Base-by-base conservation (phyloP, 2,888 invertebrate species). In the Agonum fuliginosum region DNA sequence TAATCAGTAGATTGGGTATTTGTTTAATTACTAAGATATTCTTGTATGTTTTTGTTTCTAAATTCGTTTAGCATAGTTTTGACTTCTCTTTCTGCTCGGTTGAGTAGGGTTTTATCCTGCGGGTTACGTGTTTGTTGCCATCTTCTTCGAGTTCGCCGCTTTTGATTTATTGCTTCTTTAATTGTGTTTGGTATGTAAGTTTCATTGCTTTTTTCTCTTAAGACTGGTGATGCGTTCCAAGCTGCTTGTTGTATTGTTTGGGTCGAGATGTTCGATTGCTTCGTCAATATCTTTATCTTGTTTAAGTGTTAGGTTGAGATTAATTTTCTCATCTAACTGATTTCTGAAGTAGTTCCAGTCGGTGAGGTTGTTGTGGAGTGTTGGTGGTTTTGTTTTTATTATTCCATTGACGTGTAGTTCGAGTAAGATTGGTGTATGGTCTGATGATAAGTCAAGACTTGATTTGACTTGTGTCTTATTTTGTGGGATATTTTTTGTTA, bases 401-500 rank as follows among this genome's bases (percentile, higher is more conserved):
- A 27, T n/a, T 62, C 3, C 4, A 12, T 24, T 62, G 6, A 24
- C 8, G 5, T 22, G 4, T 8, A 62, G 4, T 8, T 19, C 24
- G 20, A 62, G 22, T 62, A 62, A n/a, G 3, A 67, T 14, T 14
- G 67, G 67, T 37, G 37, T 37, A 20, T 67, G 34, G 37, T 67
- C 67, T 12, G 67, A 67, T 17, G 79, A 79, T 12, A 82, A 46
- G 43, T 81, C 81, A 8, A 77, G 46, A 24, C 73, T 71, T 10
- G 75, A 51, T 67, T 78, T 62, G n/a, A 73, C 37, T 12, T 30
- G 19, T 10, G 67, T 51, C 27, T 78, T 76, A 12, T 73, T 78
- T 46, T 43, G 12, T 8, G 71, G 20, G 79, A n/a, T n/a, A n/a
- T n/a, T n/a, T n/a, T n/a, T n/a, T n/a, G n/a, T n/a, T n/a, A n/a